Conservation (phyloP, 2,113 vertebrate genomes). For the Toxotes chatareus region DNA sequence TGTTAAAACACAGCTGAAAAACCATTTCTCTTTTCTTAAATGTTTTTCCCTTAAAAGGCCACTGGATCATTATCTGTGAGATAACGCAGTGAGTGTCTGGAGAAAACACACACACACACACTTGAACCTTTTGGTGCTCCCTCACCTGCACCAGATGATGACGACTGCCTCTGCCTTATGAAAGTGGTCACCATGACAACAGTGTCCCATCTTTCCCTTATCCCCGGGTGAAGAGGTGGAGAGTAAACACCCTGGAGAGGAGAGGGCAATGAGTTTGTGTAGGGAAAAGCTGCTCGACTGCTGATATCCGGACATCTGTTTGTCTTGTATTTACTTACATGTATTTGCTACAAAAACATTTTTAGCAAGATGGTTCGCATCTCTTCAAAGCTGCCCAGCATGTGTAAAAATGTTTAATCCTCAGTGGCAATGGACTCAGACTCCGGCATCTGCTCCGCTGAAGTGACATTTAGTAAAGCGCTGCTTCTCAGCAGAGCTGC, state of each 20-base stretch:
- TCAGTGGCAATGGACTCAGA: not conserved
- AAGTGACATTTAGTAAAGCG: too few relatives aligned
- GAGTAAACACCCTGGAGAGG: not conserved
- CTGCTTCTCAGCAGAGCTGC: too few relatives aligned
- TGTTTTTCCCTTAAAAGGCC: conserved; percentile 31
- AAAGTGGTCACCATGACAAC: conserved; percentile 41
- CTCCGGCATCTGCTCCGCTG: too few relatives aligned
- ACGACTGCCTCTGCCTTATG: not conserved
- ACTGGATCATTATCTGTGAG: conserved; percentile 10
- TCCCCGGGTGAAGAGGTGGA: not conserved
- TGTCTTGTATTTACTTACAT: not conserved
- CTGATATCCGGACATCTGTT: not conserved
- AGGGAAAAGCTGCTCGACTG: not conserved
- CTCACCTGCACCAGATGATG: conserved; percentile 7
- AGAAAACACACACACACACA: conserved; percentile 11
- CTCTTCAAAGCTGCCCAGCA: too few relatives aligned
- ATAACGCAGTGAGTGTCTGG: not conserved
- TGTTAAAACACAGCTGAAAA: conserved; percentile 1
- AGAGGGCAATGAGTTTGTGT: conserved; percentile 15
- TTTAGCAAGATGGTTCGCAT: not conserved
- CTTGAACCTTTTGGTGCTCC: not conserved
- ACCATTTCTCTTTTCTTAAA: not conserved
- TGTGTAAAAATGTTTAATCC: not conserved
- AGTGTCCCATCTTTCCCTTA: not conserved
- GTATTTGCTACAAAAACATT: not conserved